Base-by-base conservation (phyloP, 2,797 vertebrate species). In the Ctenochaetus hawaiiensis region DNA sequence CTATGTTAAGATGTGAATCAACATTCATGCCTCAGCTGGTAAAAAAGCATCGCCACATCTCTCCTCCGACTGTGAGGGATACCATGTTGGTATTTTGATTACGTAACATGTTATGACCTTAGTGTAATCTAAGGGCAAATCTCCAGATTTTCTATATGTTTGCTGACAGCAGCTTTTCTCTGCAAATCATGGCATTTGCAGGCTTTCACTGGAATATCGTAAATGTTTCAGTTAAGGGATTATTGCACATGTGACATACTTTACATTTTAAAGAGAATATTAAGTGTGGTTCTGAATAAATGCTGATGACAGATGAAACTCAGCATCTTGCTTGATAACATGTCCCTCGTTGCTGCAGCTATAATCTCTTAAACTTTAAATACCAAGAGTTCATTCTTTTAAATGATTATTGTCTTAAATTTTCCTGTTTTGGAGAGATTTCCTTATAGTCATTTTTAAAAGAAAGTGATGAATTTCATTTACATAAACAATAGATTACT, bases 121-220 rank as follows among this genome's bases (percentile, higher is more conserved):
- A 52, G 76, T 2, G 4, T 57, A 68, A 74, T 72, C 62, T 77
- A 77, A 77, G 79, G 80, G 72, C 76, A 91, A 92, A 93, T 91
- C 90, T 85, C 39, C 74, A 77, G 84, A 87, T 91, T 88, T 86
- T 56, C 75, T 78, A 68, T 77, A 69, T 74, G 68, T 80, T 67
- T 52, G 18, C 41, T 63, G 71, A 59, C 64, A 16, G 48, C 57
- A 72, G 68, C 34, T 69, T 72, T 76, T 61, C 77, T 63, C 44
- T 18, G 65, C 39, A 45, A 23, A 62, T n/a, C 7, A 1, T 18
- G 0, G 11, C 14, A 0, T 44, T 72, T 22, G 22, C 13, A 48
- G 22, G 17, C 70, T 72, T 66, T 69, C n/a, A 45, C 30, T 12
- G n/a, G 48, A 39, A 10, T 54, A 34, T 14, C 56, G 20, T 26